These are phyloP conservation scores for Vulpes vulpes DNA, from an alignment of 2,113 vertebrate genomes.

Conservation along the genomic window DNA sequence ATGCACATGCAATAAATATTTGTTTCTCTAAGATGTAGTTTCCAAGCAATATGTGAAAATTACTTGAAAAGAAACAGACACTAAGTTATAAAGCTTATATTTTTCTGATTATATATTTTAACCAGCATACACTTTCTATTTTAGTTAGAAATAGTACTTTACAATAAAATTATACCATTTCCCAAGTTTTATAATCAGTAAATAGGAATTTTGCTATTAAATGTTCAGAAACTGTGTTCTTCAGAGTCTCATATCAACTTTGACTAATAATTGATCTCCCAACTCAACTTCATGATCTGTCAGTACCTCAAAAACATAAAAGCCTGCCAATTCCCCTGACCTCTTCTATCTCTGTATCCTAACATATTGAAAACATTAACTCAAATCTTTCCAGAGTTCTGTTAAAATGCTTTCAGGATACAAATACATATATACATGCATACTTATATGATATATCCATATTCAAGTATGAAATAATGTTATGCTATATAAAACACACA, in stretches of 20 bases:
- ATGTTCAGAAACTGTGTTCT: slow-evolving; percentile 11
- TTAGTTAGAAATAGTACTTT: neutral
- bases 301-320: neutral
- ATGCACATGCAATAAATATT: neutral
- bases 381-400: neutral
- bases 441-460: neutral
- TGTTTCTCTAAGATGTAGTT: neutral
- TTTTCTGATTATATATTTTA: neutral
- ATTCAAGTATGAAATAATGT: neutral
- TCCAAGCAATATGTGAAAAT: neutral
- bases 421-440: neutral
- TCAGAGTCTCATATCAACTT: neutral
- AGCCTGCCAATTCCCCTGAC: neutral
- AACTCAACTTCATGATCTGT: neutral
- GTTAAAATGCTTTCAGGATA: neutral
- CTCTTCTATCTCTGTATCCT: neutral
- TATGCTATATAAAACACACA: neutral
- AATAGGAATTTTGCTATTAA: neutral
- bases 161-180: neutral
- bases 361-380: neutral
- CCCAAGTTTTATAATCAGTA: neutral
- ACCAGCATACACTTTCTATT: neutral
- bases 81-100: neutral
- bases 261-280: neutral
- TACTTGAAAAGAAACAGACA: neutral